Base-by-base conservation (phyloP, 2,797 vertebrate species). In the Clarias platycephalus region DNA sequence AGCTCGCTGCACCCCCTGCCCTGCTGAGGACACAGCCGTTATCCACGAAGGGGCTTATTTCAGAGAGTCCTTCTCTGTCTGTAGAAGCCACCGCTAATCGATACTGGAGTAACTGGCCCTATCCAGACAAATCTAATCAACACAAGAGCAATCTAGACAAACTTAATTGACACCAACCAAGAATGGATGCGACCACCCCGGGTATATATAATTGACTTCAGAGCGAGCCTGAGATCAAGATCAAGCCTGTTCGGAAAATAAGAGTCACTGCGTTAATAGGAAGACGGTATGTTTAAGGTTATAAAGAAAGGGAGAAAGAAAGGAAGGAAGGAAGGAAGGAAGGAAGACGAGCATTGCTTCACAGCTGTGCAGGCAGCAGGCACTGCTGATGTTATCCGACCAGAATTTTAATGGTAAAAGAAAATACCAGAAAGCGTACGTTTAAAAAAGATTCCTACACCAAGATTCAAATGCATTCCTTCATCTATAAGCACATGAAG, bases 361-460 rank as follows among this genome's bases (percentile, higher is more conserved):
- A 78, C 82, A 88, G 84, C 83, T 79, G 82, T 84, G 85, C 58
- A 74, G 68, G 71, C 80, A 70, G 81, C 28, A 62, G 67, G 76
- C 82, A n/a, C 26, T 60, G 80, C 44, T 60, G 76, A 68, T 62
- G 71, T 83, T 77, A 86, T 81, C 49, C 80, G 26, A 84, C 84
- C 87, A 86, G 87, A 87, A 89, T 87, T 82, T 85, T 49, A 88
- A 87, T 86, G 62, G 64, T 20, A 84, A 83, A 81, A 83, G 79
- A 88, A 83, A 87, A 85, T 88, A 85, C 74, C 57, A 85, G 63
- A 86, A 76, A 58, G 40, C 77, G 26, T 76, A 76, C 26, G 26
- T 79, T 26, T 3, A 49, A 10, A 53, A 71, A 55, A 49, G 58
- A 71, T 82, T 28, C 55, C 34, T 22, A 68, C 58, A 13, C 40